phyloP scores from a whole-genome alignment of 1,140 invertebrate species.

The Drosophila setifemur region DNA sequence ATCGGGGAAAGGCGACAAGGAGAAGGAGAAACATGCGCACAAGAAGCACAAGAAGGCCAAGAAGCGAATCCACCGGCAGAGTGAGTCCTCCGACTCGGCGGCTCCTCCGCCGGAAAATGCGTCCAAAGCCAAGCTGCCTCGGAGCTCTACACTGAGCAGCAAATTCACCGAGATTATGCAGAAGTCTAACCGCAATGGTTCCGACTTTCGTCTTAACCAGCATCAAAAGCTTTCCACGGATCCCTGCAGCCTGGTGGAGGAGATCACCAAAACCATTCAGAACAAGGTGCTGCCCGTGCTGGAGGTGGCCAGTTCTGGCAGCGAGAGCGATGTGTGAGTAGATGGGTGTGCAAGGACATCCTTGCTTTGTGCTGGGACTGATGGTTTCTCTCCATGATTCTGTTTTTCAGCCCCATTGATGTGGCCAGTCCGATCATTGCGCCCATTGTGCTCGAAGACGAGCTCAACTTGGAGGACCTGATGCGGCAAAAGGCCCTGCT shows the following conservation, averaged over 20 bases:
- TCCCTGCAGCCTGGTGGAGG: slow-evolving; percentile 68
- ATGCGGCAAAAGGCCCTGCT: slow-evolving; percentile 93
- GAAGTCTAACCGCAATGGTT: slow-evolving; percentile 74
- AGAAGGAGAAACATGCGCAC: slow-evolving; percentile 59
- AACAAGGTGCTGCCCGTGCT: slow-evolving; percentile 83
- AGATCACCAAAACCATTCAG: slow-evolving; percentile 79
- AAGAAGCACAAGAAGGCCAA: slow-evolving; percentile 75
- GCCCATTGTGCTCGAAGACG: slow-evolving; percentile 89
- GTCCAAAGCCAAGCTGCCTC: slow-evolving; percentile 47
- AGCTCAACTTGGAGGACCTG: slow-evolving; percentile 93
- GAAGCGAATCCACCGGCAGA: slow-evolving; percentile 56
- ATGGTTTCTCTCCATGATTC: slow-evolving; percentile 15
- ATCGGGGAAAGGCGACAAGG: slow-evolving; percentile 34
- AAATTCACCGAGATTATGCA: slow-evolving; percentile 81
- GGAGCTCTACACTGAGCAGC: slow-evolving; percentile 44
- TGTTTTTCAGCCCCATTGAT: slow-evolving; percentile 85
- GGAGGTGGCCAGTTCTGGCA: slow-evolving; percentile 87
- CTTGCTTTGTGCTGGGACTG: not conserved
- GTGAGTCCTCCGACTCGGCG: slow-evolving; percentile 60
- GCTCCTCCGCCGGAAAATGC: not conserved
- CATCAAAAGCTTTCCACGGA: slow-evolving; percentile 69
- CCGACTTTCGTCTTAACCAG: slow-evolving; percentile 52
- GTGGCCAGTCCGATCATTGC: slow-evolving; percentile 89
- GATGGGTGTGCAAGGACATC: not conserved
- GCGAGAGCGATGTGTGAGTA: slow-evolving; percentile 85